phyloP scores from a whole-genome alignment of 1,140 invertebrate species.

The Drosophila pseudoananassae region DNA sequence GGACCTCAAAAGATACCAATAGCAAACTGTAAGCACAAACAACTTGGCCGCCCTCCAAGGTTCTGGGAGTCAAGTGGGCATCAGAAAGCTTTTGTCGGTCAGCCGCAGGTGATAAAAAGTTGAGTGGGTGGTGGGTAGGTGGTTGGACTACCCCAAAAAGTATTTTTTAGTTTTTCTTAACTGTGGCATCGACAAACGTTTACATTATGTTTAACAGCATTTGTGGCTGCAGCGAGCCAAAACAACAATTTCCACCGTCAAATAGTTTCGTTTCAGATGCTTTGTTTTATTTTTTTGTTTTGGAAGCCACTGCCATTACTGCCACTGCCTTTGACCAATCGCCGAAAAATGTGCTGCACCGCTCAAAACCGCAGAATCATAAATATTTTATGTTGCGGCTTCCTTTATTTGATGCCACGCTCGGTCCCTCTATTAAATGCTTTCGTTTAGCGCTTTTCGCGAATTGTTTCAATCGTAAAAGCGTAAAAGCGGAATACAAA shows the following conservation, averaged over 20 bases:
- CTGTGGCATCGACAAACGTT: slow-evolving; percentile 57
- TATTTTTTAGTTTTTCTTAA: slow-evolving; percentile 7
- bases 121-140: slow-evolving; percentile 10
- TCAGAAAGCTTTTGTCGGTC: slow-evolving; percentile 49
- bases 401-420: slow-evolving; percentile 51
- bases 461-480: slow-evolving; percentile 54
- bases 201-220: slow-evolving; percentile 72
- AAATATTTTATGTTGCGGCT: slow-evolving; percentile 77
- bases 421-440: slow-evolving; percentile 37
- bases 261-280: slow-evolving; percentile 59
- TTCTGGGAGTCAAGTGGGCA: slow-evolving; percentile 30
- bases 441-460: slow-evolving; percentile 27
- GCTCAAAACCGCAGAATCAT: slow-evolving; percentile 68
- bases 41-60: slow-evolving; percentile 55
- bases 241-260: slow-evolving; percentile 47
- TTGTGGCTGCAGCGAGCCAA: slow-evolving; percentile 43
- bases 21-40: slow-evolving; percentile 35
- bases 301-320: neutral
- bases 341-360: slow-evolving; percentile 48
- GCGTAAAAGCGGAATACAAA: slow-evolving; percentile 46
- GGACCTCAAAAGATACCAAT: slow-evolving; percentile 6
- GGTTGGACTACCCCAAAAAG: slow-evolving; percentile 6
- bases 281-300: slow-evolving; percentile 12
- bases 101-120: slow-evolving; percentile 72
- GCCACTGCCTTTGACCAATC: slow-evolving; percentile 53